These are phyloP conservation scores for Eupithecia subfuscata DNA, from an alignment of 2,888 invertebrate genomes.

Conservation along the genomic window DNA sequence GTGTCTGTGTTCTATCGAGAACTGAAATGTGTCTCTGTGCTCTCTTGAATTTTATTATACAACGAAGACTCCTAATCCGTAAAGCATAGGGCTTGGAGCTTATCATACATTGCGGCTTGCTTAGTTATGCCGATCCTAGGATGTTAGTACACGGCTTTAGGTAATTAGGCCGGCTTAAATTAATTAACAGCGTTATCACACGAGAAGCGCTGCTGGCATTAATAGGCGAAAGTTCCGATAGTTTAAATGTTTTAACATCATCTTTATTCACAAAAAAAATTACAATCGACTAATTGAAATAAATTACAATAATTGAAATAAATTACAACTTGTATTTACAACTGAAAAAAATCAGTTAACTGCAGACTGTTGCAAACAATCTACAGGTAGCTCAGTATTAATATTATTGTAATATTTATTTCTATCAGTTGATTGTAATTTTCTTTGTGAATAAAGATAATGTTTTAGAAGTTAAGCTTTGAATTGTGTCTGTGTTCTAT, in stretches of 20 bases:
- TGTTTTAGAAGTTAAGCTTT: background rate
- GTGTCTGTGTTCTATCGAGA: background rate
- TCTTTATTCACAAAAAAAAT: no score
- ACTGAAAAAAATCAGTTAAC: no score
- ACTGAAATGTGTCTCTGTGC: background rate
- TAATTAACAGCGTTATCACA: background rate
- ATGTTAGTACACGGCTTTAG: slow-evolving; percentile 3
- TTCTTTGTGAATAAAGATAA: no score
- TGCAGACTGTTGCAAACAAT: no score
- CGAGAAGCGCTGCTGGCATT: background rate
- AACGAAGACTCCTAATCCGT: background rate
- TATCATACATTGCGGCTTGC: background rate
- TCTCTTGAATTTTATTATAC: background rate
- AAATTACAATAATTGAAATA: no score
- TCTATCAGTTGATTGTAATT: no score
- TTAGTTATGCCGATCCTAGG: background rate
- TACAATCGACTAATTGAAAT: no score
- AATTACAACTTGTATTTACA: no score
- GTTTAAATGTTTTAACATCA: background rate
- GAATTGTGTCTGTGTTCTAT: background rate
- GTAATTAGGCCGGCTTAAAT: background rate
- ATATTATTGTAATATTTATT: no score
- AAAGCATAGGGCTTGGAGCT: background rate
- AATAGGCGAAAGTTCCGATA: background rate
- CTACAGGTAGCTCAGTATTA: no score